A percentile compares a stretch with the other conserved stretches of the same genome.
Evolutionary conservation across 1,140 invertebrate genomes (phyloP).

Genomic region (Mactra quadrangularis): DNA sequence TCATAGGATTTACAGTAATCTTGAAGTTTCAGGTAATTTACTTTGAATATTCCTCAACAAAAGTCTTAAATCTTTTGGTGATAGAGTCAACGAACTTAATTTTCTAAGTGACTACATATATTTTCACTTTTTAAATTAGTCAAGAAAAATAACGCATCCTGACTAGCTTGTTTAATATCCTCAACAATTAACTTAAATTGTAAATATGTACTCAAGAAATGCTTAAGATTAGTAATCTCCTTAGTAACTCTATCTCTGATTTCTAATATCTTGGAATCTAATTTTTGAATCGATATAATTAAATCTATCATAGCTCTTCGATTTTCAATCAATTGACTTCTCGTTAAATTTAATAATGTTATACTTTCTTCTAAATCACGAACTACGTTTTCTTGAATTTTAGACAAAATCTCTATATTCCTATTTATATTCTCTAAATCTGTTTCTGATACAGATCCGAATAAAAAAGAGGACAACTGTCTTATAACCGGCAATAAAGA

Average conservation of each 20-base stretch:
- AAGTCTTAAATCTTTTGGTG: constrained; percentile 10
- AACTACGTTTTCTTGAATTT: constrained; percentile 33
- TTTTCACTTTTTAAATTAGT: constrained; percentile 29
- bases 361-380: constrained; percentile 44
- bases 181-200: constrained; percentile 2
- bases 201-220: constrained; percentile 27
- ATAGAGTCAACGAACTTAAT: constrained; percentile 15
- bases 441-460: constrained; percentile 39
- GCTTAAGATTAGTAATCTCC: constrained; percentile 1
- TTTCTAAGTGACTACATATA: constrained; percentile 49
- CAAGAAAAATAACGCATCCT: constrained; percentile 2
- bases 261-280: background rate
- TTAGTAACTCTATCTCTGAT: background rate
- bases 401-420: constrained; percentile 21
- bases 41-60: constrained; percentile 15
- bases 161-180: background rate
- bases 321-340: constrained; percentile 40
- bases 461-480: constrained; percentile 38
- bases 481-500: constrained; percentile 48
- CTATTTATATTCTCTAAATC: constrained; percentile 36
- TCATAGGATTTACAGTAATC: constrained; percentile 36
- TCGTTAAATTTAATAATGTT: constrained; percentile 33
- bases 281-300: background rate
- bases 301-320: constrained; percentile 36
- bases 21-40: constrained; percentile 30